phyloP scores from a whole-genome alignment of 2,797 vertebrate genomes.

The Cottoperca gobio region DNA sequence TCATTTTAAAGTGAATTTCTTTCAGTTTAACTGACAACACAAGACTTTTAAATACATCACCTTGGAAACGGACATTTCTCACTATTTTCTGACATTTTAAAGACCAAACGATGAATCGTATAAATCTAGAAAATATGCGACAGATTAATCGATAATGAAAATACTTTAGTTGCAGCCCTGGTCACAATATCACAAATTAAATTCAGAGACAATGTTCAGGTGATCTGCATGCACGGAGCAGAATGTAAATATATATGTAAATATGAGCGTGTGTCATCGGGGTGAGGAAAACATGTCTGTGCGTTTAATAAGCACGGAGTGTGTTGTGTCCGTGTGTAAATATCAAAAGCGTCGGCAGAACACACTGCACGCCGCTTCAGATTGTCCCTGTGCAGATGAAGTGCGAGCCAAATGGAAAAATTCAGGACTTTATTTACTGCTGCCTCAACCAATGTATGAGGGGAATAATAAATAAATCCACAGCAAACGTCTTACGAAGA shows the following conservation, averaged over 20 bases:
- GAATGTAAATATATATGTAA: slow-evolving; percentile 51
- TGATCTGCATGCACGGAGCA: slow-evolving; percentile 7
- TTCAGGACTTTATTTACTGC: slow-evolving; percentile 27
- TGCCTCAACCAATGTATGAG: not conserved
- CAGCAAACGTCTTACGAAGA: slow-evolving; percentile 99
- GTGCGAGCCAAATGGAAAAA: slow-evolving; percentile 16
- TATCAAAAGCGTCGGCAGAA: slow-evolving; percentile 40
- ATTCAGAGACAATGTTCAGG: not conserved
- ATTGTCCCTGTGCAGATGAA: slow-evolving; percentile 3
- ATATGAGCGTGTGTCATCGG: slow-evolving; percentile 26
- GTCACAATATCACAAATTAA: not conserved
- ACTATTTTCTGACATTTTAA: too few species aligned
- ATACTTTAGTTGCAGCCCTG: too few species aligned
- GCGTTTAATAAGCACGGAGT: slow-evolving; percentile 45
- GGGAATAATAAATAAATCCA: slow-evolving; percentile 85
- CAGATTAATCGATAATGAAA: too few species aligned
- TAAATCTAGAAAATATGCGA: too few species aligned
- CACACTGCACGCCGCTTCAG: not conserved
- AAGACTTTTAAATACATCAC: too few species aligned
- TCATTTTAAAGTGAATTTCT: too few species aligned
- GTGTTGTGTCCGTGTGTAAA: slow-evolving; percentile 13
- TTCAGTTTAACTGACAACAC: too few species aligned
- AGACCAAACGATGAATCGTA: too few species aligned
- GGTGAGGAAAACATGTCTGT: slow-evolving; percentile 44
- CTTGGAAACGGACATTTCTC: too few species aligned